Evolutionary conservation across 2,797 vertebrate genomes (phyloP).

Genomic region (Sebastes minor): DNA sequence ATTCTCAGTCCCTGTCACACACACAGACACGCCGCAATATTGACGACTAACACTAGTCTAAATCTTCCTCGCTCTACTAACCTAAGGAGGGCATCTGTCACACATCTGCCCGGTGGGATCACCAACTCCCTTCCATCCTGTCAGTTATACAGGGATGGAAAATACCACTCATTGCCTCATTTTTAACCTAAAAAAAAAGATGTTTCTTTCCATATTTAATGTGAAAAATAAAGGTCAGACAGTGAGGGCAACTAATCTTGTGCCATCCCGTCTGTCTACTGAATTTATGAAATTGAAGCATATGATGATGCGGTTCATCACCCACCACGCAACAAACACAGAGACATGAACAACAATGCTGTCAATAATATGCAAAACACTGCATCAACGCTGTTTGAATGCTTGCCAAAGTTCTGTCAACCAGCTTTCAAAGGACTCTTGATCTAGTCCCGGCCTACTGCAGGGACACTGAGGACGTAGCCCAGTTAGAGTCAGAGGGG

Average conservation of each 20-base stretch:
- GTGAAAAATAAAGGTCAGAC: not conserved
- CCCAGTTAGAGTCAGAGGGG: constrained; percentile 45
- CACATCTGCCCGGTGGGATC: constrained; percentile 57
- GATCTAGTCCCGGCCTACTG: not conserved
- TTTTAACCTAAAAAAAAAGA: not conserved
- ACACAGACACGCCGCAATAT: constrained; percentile 31
- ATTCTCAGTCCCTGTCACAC: constrained; percentile 17
- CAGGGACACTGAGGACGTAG: constrained; percentile 36
- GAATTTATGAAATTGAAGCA: not conserved
- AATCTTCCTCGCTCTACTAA: constrained; percentile 54
- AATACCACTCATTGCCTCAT: not conserved
- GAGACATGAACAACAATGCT: constrained; percentile 11
- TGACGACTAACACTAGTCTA: constrained; percentile 34
- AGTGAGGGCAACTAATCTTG: not conserved
- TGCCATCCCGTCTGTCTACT: not conserved
- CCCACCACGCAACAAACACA: not conserved
- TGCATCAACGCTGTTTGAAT: not conserved
- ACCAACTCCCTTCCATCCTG: not conserved
- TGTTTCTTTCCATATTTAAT: not conserved
- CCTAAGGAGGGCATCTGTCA: constrained; percentile 62
- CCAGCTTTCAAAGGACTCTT: constrained; percentile 31
- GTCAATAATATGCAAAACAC: constrained; percentile 30
- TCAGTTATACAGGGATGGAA: constrained; percentile 24
- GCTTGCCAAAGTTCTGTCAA: constrained; percentile 38
- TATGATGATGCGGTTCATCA: not conserved